phyloP scores from a whole-genome alignment of 2,888 invertebrate species.

The Parthenolecanium corni region DNA sequence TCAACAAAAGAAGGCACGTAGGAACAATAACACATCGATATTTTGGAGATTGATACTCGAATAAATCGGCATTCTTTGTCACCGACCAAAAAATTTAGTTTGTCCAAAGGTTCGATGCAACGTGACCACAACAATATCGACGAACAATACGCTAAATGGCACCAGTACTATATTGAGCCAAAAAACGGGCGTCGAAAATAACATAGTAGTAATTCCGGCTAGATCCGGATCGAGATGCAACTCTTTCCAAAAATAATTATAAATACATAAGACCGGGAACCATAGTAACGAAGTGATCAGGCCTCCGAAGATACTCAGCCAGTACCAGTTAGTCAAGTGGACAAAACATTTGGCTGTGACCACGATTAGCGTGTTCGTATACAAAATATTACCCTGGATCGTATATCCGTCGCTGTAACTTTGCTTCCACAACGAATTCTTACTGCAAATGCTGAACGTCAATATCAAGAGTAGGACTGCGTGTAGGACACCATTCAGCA shows the following conservation, averaged over 20 bases:
- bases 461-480: not conserved
- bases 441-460: not conserved
- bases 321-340: not conserved
- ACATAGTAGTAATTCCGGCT: constrained; percentile 79
- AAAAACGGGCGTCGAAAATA: constrained; percentile 79
- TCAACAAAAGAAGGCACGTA: too few relatives aligned
- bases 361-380: not conserved
- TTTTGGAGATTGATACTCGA: too few relatives aligned
- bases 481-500: constrained; percentile 6
- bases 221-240: constrained; percentile 82
- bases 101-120: constrained; percentile 1
- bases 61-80: too few relatives aligned
- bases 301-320: not conserved
- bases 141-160: constrained; percentile 71
- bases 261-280: constrained; percentile 81
- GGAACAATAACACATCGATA: too few relatives aligned
- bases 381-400: constrained; percentile 7
- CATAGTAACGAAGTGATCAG: constrained; percentile 46
- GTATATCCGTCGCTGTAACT: not conserved
- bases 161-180: constrained; percentile 88
- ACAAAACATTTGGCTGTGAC: constrained; percentile 1
- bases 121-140: constrained; percentile 74
- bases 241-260: constrained; percentile 60
- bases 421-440: not conserved
- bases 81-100: too few relatives aligned